Base-by-base conservation (phyloP, 2,797 vertebrate genomes). In the Rhinella marina region DNA sequence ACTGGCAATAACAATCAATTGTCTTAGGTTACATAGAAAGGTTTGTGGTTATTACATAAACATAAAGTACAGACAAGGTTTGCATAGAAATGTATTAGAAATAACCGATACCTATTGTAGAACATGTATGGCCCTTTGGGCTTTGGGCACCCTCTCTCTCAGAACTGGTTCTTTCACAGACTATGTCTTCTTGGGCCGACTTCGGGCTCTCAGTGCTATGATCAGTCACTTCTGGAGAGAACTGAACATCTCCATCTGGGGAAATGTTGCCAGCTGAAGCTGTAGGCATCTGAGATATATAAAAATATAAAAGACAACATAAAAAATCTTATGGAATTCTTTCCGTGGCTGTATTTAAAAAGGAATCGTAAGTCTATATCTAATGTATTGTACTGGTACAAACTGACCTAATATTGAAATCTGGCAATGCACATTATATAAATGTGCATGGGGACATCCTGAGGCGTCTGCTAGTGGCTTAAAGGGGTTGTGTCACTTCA, bases 211-310 rank as follows among this genome's bases (percentile, higher is more conserved):
- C 84, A 23, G 41, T 61, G 16, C 5, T 82, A 27, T 82, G 57
- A 23, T 68, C 48, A 59, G 50, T 6, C 5, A 73, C 32, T 25
- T 82, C 70, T 66, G 62, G 10, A 13, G 57, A 76, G 1, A 16
- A 21, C 0, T 29, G 6, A 66, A 54, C 66, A 14, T 27, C 48
- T 86, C 25, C 56, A 25, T 88, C 68, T 50, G 21, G 54, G 14
- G 81, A 70, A 6, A 52, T 66, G 29, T 17, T n/a, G 12, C 13
- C 27, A 83, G 6, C 27, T 16, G 54, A 57, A 29, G 25, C 2
- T 86, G 79, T 54, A 77, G 84, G 56, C 32, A 75, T n/a, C 88
- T 89, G 81, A 48, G 6, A 82, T 76, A 66, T 10, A 66, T n/a
- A 41, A 48, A 62, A 70, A 81, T 8, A 11, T 12, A 21, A 23